Evolutionary conservation across 2,113 vertebrate species (phyloP), one percentile per base, ranked within the genome.

Genomic region (Burhinus oedicnemus): DNA sequence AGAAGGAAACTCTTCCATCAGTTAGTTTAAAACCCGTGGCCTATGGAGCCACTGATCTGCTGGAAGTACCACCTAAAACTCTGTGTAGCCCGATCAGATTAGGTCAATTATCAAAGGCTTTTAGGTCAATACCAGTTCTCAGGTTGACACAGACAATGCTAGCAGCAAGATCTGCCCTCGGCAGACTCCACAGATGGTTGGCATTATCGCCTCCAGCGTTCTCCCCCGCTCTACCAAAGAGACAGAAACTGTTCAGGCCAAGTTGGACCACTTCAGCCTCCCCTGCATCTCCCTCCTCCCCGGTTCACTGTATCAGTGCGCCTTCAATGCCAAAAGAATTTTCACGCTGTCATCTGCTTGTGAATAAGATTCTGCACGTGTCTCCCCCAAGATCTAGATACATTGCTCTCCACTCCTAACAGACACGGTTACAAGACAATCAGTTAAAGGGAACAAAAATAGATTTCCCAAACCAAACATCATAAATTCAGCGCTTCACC

Each of bases 281-380:
- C 61, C 47, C 55, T 61, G 32, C 38, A 17, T 3, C 38, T 72
- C 49, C 27, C 52, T 34, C 36, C 27, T 85, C 18, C 44, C 44
- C 5, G 1, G 23, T 9, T 21, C 6, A 3, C 62, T 8, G 0
- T 2, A 26, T 2, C 84, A 32, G 8, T 2, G 2, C 1, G 1
- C n/a, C 62, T 62, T 34, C 68, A 20, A 30, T 22, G 69, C 79
- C 90, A 89, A 20, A 61, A 49, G 78, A 26, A 62, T 81, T 66
- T 70, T 34, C 88, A 71, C 71, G 51, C 83, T 81, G 85, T 66
- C 85, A 47, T 54, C 29, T 21, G 61, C 61, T 6, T 1, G 3
- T 47, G 84, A 72, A 77, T 71, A 57, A 83, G 72, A 70, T 47
- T 34, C 92, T 44, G 23, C 32, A 40, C 0, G 1, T 21, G 38